These are phyloP conservation scores for Thamnophis sirtalis DNA, from an alignment of 2,113 vertebrate species.

Conservation along the genomic window DNA sequence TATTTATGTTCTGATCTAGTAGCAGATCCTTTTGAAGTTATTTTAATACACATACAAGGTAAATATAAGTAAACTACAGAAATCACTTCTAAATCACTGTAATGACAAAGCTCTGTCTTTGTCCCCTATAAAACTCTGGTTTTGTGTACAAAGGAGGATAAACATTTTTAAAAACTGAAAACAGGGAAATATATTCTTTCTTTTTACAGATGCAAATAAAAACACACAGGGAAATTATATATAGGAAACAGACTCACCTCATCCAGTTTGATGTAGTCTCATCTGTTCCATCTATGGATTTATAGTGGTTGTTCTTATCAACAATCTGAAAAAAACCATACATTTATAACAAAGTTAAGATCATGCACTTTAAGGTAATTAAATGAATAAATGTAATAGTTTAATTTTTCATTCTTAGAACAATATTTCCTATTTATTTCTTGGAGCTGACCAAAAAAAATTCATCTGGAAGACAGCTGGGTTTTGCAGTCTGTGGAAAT, in stretches of 20 bases:
- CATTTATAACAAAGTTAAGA: neutral
- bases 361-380: neutral
- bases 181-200: neutral
- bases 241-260: slow-evolving; percentile 77
- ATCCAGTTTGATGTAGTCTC: slow-evolving; percentile 95
- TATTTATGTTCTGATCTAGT: neutral
- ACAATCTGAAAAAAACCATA: slow-evolving; percentile 74
- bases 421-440: neutral
- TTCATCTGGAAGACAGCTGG: neutral
- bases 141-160: neutral
- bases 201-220: slow-evolving; percentile 12
- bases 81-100: neutral
- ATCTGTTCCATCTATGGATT: slow-evolving; percentile 89
- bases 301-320: slow-evolving; percentile 84
- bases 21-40: neutral
- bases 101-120: neutral
- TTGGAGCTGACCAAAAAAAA: neutral
- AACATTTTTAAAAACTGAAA: neutral
- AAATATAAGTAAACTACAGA: neutral
- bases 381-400: neutral
- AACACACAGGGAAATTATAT: slow-evolving; percentile 5
- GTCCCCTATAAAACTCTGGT: neutral
- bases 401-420: neutral
- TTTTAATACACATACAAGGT: neutral
- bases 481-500: neutral